A percentile compares a stretch with the other conserved stretches of the same genome.
Conservation (phyloP, 2,797 vertebrate species). For the Mormyrops boulengeri region DNA sequence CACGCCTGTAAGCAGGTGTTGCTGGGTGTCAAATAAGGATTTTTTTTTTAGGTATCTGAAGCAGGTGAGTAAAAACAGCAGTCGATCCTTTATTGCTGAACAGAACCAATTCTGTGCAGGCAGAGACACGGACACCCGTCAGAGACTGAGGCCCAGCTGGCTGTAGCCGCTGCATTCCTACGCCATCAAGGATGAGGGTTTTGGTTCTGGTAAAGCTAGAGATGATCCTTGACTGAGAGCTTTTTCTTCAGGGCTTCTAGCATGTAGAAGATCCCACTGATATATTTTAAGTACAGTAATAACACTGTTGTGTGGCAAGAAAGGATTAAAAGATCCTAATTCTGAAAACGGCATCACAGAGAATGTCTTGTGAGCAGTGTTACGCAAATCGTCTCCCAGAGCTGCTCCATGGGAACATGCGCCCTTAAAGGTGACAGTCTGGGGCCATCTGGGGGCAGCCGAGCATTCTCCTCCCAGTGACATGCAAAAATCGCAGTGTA, state of each 20-base stretch:
- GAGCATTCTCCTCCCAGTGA: not conserved
- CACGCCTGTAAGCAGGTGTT: not conserved
- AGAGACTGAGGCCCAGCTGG: not conserved
- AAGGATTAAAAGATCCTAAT: not conserved
- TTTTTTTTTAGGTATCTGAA: not conserved
- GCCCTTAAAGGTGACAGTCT: too few species aligned
- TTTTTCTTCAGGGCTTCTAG: not conserved
- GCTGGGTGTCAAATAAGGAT: not conserved
- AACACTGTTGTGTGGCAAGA: not conserved
- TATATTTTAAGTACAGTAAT: not conserved
- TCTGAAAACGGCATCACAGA: not conserved
- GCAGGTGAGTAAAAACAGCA: not conserved
- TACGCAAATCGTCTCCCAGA: too few species aligned
- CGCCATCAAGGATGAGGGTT: not conserved
- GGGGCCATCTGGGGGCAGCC: not conserved
- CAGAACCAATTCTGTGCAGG: not conserved
- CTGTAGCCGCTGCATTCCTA: not conserved
- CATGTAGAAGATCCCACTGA: not conserved
- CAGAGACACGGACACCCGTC: not conserved
- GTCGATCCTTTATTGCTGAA: not conserved
- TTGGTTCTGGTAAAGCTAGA: not conserved
- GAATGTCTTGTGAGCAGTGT: not conserved
- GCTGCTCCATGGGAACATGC: too few species aligned
- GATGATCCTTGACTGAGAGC: not conserved
- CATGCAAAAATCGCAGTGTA: not conserved